phyloP scores from a whole-genome alignment of 2,113 vertebrate genomes.

The Ibidorhyncha struthersii region DNA sequence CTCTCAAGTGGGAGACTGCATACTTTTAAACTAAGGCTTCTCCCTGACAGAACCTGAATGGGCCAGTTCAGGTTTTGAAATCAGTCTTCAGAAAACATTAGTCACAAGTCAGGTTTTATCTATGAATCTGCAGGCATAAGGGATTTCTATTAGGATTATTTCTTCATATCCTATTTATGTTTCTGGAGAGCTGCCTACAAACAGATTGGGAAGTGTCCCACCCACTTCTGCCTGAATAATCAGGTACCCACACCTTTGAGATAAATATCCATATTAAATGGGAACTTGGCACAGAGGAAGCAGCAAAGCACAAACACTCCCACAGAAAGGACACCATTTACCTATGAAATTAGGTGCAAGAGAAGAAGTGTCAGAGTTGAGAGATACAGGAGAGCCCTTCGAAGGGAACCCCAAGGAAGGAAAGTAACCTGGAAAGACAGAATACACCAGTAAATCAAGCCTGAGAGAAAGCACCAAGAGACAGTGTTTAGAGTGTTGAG shows the following conservation, averaged over 20 bases:
- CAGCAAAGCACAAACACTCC: background rate
- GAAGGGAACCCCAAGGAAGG: constrained; percentile 89
- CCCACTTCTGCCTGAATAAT: background rate
- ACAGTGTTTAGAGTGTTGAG: background rate
- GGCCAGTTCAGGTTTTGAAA: background rate
- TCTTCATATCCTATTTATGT: background rate
- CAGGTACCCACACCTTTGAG: background rate
- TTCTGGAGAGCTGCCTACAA: background rate
- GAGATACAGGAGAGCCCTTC: constrained; percentile 87
- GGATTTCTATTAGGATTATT: background rate
- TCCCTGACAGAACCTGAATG: background rate
- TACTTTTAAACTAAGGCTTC: background rate
- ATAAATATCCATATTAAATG: background rate
- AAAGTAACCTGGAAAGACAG: constrained; percentile 89
- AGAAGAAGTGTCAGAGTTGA: constrained; percentile 86
- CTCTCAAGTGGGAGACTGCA: background rate
- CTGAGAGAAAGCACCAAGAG: background rate
- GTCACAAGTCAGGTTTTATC: background rate
- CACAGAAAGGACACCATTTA: constrained; percentile 72
- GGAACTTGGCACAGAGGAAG: background rate
- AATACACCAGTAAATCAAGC: constrained; percentile 56
- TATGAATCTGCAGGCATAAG: background rate
- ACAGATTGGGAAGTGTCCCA: background rate
- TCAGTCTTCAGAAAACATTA: background rate
- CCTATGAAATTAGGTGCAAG: constrained; percentile 86